Evolutionary conservation across 1,140 invertebrate genomes (phyloP), one percentile per base, ranked within the genome.

Genomic region (Polyergus mexicanus): DNA sequence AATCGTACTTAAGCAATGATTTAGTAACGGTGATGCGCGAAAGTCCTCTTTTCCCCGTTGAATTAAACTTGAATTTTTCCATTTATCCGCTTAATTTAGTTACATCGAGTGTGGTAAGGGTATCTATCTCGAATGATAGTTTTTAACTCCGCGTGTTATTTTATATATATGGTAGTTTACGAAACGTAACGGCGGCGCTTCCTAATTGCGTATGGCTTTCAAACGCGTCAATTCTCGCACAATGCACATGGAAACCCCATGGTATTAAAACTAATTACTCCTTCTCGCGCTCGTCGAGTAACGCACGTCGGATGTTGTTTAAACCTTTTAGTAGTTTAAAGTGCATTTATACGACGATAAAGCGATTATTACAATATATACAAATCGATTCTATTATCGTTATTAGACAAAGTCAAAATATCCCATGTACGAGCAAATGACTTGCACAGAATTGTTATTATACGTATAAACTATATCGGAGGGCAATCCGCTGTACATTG

Each of bases 101-200:
- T 5, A n/a, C 16, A 8, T 80, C 13, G 77, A 68, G 56, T 54
- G 25, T 68, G 19, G 4, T 22, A 22, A 80, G 54, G 44, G 44
- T n/a, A 80, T 68, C 44, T 11, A 47, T 77, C 41, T 32, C 44
- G 51, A 78, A 68, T n/a, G 63, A 80, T 80, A 38, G 47, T 80
- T 80, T 65, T 69, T 69, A 80, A 80, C 63, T 38, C 44, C 22
- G 19, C 69, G 58, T 69, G 47, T 68, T 80, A 80, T 80, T 80
- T 65, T 8, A 38, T 69, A 10, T n/a, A n/a, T n/a, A n/a, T n/a
- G n/a, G n/a, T 32, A n/a, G 77, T 56, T 69, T 25, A 44, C 41
- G n/a, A 25, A 80, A 22, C 28, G 22, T 69, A 80, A 80, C 69
- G 69, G 47, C 63, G 6, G 38, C 56, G 35, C 25, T 44, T 51